Base-by-base conservation (phyloP, 2,113 vertebrate species). In the Eurypyga helias region DNA sequence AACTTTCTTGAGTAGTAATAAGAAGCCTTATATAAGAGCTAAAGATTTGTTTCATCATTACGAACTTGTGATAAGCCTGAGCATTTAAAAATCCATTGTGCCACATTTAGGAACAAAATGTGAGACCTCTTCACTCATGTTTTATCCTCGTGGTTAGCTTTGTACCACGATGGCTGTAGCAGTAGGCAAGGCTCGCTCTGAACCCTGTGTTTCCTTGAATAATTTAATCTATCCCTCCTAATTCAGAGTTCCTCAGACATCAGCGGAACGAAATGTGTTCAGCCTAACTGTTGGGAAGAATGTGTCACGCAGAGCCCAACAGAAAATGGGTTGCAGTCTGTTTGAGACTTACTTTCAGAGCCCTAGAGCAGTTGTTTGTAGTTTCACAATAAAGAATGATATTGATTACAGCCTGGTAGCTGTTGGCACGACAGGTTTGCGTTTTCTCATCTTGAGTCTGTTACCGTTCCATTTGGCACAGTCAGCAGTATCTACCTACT, bases 1-100 rank as follows among this genome's bases (percentile, higher is more conserved):
- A 65, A 70, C 83, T 80, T 95, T 57, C 49, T 90, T 93, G 67
- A 67, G 78, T 94, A 91, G 90, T 91, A 89, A 33, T 71, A 89
- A 93, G 55, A 81, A 80, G 65, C 71, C 64, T 96, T 94, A 57
- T n/a, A 3, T 41, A 48, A 45, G 23, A 75, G 17, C 57, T 67
- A 51, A n/a, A 21, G 41, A 5, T 60, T 58, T 87, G 69, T 85
- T 58, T 55, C 0, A 0, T 75, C 65, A 7, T 41, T 6, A 21
- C 46, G 23, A 88, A 65, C 25, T 60, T 54, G 15, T n/a, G 38
- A 9, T 62, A 77, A 62, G 16, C 14, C 2, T 33, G 58, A 83
- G 24, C 36, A 25, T 33, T 83, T 20, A 10, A 64, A 43, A 72
- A n/a, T 25, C 21, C 4, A 3, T 66, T 70, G 11, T 77, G 43